Evolutionary conservation across 2,113 vertebrate species (phyloP).

Genomic region (Esox niger): DNA sequence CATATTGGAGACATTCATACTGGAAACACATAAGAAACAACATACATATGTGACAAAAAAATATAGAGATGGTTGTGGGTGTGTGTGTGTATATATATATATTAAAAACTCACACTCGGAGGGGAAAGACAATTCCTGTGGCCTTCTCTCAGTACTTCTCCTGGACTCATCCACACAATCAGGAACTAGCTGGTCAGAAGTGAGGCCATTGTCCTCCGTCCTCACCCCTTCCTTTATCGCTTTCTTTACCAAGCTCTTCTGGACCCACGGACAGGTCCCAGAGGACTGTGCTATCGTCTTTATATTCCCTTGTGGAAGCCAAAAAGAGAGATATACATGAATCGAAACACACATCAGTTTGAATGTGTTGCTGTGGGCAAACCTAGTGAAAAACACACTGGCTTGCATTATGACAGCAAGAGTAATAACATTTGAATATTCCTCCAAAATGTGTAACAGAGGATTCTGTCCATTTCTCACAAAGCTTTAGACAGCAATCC

Average conservation of each 20-base stretch:
- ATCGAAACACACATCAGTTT: not conserved
- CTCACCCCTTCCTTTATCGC: slow-evolving; percentile 71
- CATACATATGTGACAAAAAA: not conserved
- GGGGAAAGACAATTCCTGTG: slow-evolving; percentile 32
- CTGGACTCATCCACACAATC: slow-evolving; percentile 59
- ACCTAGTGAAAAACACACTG: slow-evolving; percentile 6
- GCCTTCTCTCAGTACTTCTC: slow-evolving; percentile 31
- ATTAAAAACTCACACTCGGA: slow-evolving; percentile 60
- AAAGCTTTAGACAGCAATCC: too few species aligned
- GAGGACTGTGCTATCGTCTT: slow-evolving; percentile 32
- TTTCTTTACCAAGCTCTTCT: slow-evolving; percentile 61
- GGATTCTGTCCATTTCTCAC: too few species aligned
- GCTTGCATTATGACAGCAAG: too few species aligned
- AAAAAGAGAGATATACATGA: not conserved
- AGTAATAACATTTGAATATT: too few species aligned
- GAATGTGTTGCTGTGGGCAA: not conserved
- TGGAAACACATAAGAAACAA: not conserved
- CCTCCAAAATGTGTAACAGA: too few species aligned
- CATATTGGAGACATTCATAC: too few species aligned
- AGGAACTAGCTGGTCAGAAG: slow-evolving; percentile 68
- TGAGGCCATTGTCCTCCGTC: slow-evolving; percentile 59
- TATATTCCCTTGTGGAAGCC: slow-evolving; percentile 44
- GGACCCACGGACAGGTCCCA: slow-evolving; percentile 50
- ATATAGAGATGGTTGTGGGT: not conserved
- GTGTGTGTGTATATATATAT: not conserved